A percentile compares a stretch with the other conserved stretches of the same genome.
These are phyloP conservation scores for Ectropis grisescens DNA, from an alignment of 1,140 invertebrate species.

Conservation along the genomic window DNA sequence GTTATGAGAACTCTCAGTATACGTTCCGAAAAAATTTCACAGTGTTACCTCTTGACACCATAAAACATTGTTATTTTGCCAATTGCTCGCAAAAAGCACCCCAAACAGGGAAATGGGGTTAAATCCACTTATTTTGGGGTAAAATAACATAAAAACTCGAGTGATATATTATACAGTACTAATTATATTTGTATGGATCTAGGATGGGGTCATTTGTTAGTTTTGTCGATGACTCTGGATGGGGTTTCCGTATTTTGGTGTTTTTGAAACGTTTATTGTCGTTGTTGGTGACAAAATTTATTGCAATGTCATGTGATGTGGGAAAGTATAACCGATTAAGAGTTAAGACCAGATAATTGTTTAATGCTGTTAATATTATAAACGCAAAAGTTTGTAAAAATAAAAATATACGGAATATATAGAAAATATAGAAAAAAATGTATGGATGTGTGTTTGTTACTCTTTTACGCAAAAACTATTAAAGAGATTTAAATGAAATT, in stretches of 20 bases:
- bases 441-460: no score
- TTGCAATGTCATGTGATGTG: constrained; percentile 12
- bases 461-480: no score
- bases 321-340: constrained; percentile 16
- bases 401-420: no score
- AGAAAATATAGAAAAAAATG: no score
- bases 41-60: constrained; percentile 48
- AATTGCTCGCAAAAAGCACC: constrained; percentile 42
- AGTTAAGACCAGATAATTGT: no score
- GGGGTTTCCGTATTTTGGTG: constrained; percentile 17
- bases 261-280: constrained; percentile 13
- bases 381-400: no score
- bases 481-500: no score
- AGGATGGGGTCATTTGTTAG: constrained; percentile 29
- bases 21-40: constrained; percentile 37
- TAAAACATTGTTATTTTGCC: constrained; percentile 35
- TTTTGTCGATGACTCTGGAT: constrained; percentile 26
- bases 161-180: constrained; percentile 49
- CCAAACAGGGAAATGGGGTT: constrained; percentile 39
- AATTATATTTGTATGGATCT: constrained; percentile 60
- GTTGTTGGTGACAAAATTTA: constrained; percentile 15
- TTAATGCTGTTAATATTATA: no score
- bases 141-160: constrained; percentile 40
- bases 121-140: constrained; percentile 55
- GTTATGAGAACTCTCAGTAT: constrained; percentile 40